Percentiles rank a stretch among this genome's conserved stretches.
phyloP scores from a whole-genome alignment of 92 coral and sea anemone species.

The Parazoanthus atlanticus region DNA sequence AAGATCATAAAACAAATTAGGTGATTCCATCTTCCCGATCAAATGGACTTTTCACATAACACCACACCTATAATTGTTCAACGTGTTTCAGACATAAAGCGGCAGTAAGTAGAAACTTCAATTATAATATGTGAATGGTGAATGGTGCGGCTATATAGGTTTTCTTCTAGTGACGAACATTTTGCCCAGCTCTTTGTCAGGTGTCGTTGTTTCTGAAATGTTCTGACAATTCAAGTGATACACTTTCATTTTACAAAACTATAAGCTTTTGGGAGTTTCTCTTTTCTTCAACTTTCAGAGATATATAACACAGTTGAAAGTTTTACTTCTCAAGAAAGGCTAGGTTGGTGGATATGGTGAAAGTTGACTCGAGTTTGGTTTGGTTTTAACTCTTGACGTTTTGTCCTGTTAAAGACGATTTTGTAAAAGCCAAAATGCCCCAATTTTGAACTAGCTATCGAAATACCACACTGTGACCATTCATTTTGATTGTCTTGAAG shows the following conservation, averaged over 20 bases:
- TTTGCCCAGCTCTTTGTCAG: neutral
- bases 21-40: neutral
- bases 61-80: neutral
- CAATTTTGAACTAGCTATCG: too few species aligned
- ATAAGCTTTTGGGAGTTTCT: neutral
- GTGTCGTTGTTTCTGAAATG: neutral
- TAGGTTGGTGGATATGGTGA: too few species aligned
- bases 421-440: too few species aligned
- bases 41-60: neutral
- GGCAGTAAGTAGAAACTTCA: neutral
- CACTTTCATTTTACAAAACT: neutral
- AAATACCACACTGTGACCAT: too few species aligned
- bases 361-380: too few species aligned
- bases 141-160: neutral
- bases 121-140: neutral
- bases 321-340: too few species aligned
- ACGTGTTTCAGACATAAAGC: neutral
- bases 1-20: neutral
- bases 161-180: neutral
- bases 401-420: too few species aligned
- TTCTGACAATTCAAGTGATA: neutral
- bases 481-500: too few species aligned
- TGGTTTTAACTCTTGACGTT: too few species aligned
- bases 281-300: too few species aligned
- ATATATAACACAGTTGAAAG: too few species aligned